phyloP scores from a whole-genome alignment of 2,113 vertebrate species.

The Balaenoptera acutorostrata region DNA sequence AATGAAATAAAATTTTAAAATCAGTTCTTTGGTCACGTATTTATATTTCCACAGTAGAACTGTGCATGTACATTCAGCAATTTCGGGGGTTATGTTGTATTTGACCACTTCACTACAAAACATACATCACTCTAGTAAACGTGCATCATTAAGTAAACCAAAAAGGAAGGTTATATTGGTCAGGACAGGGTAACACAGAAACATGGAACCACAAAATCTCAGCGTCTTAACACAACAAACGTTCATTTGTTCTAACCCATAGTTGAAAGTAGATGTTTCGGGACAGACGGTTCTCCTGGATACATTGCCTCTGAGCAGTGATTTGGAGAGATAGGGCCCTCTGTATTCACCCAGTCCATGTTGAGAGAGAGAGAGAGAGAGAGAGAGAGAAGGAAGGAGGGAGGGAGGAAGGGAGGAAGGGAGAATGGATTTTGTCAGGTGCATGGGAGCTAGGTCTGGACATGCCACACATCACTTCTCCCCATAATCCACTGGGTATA shows the following conservation, averaged over 20 bases:
- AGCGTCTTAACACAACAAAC: background rate
- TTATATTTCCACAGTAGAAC: background rate
- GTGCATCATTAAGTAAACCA: background rate
- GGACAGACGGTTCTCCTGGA: background rate
- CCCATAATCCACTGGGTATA: background rate
- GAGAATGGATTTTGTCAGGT: background rate
- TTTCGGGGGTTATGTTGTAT: background rate
- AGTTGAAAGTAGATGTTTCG: background rate
- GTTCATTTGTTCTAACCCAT: background rate
- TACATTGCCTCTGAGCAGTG: background rate
- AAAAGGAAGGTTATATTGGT: background rate
- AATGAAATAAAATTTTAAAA: background rate
- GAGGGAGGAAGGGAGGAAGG: too few relatives aligned
- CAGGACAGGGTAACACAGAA: background rate
- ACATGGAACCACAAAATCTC: background rate
- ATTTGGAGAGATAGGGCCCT: background rate
- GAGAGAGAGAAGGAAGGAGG: background rate
- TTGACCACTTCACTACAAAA: background rate
- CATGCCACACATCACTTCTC: background rate
- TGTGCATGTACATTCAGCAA: background rate
- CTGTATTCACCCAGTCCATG: background rate
- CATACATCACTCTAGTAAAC: background rate
- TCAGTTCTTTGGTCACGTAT: background rate
- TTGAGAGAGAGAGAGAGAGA: background rate
- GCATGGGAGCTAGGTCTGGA: background rate